Base-by-base conservation (phyloP, 2,888 invertebrate genomes). In the Diadegma fenestrale region DNA sequence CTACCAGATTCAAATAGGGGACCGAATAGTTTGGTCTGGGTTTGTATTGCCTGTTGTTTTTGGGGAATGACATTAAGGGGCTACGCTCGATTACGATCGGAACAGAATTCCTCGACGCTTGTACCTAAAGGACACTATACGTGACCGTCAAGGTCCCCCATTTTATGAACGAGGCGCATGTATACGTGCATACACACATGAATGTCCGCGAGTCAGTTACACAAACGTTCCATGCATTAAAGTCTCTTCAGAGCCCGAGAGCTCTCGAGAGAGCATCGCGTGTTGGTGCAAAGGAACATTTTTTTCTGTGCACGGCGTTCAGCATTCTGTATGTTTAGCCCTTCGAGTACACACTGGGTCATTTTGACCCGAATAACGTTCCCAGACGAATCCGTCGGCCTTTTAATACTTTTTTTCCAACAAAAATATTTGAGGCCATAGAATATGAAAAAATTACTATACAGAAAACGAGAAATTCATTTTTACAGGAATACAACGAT, bases 61-160 rank as follows among this genome's bases (percentile, higher is more conserved):
- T 58, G 26, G 58, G 26, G 69, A 63, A 26, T 37, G 33, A 30
- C 58, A 30, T 33, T 12, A 66, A 71, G 45, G 80, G 66, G 71
- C 63, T 33, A 75, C 80, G 84, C 75, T 84, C 76, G 64, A 76
- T 54, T 51, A 75, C 51, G 64, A 68, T 73, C 68, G 61, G 61
- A 51, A 71, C 30, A 71, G 69, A 82, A 82, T 83, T 30, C 45
- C 64, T 51, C n/a, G 64, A 41, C 51, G 72, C 72, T 72, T 82
- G 72, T 83, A 69, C 68, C n/a, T 64, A 41, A 14, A 48, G 63
- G 30, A 37, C 43, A 51, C 75, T 63, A 37, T 37, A 75, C 75
- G 75, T 63, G 75, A 75, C 63, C 75, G 45, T 45, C 75, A 63
- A 75, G 61, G 22, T 71, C 61, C 63, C 33, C 61, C 45, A 61